Evolutionary conservation across 2,113 vertebrate genomes (phyloP).

Genomic region (Clarias macrocephalus): DNA sequence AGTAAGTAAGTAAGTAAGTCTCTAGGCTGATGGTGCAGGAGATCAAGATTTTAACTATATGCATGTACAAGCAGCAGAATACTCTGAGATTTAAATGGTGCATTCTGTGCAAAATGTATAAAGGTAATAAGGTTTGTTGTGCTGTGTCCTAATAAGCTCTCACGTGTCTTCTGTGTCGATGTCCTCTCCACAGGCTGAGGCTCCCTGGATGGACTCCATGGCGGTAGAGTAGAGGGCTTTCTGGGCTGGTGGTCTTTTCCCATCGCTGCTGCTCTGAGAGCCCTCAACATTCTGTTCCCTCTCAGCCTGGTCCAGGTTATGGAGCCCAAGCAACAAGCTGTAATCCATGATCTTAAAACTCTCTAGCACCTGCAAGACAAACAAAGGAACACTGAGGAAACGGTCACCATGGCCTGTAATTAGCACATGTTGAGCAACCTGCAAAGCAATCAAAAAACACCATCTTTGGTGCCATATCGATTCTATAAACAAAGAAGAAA

Average conservation of each 20-base stretch:
- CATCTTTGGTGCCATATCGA: not conserved
- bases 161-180: conserved; percentile 96
- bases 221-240: conserved; percentile 97
- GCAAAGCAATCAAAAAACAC: not conserved
- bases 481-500: not conserved
- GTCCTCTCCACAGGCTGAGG: conserved; percentile 86
- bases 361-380: conserved; percentile 86
- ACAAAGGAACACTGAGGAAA: not conserved
- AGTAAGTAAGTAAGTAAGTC: too few relatives aligned
- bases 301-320: conserved; percentile 94
- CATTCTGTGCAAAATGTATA: not conserved
- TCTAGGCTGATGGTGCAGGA: too few relatives aligned
- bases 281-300: conserved; percentile 86
- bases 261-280: conserved; percentile 80
- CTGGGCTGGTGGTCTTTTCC: conserved; percentile 91
- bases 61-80: not conserved
- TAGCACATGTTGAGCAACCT: not conserved
- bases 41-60: not conserved
- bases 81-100: not conserved
- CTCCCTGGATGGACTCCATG: conserved; percentile 99
- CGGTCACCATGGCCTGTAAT: not conserved
- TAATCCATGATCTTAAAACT: conserved; percentile 99
- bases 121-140: not conserved
- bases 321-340: conserved; percentile 93
- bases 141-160: conserved; percentile 50